A percentile compares a stretch with the other conserved stretches of the same genome.
Conservation (phyloP, 2,888 invertebrate species). For the Netelia melanura region DNA sequence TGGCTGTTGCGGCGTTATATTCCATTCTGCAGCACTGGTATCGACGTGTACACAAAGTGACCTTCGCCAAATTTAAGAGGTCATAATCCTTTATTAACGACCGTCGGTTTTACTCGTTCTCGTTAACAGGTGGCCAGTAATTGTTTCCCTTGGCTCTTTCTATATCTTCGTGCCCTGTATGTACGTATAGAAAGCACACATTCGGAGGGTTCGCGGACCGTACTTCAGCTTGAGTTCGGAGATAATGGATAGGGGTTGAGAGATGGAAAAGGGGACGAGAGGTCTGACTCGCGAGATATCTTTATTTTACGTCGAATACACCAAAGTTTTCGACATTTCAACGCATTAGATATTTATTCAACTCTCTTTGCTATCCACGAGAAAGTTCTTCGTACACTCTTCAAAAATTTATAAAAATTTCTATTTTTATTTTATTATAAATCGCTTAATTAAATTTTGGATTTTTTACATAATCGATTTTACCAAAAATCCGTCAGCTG, state of each 20-base stretch:
- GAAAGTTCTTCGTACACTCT: no score
- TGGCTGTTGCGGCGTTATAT: background rate
- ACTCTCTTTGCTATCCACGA: background rate
- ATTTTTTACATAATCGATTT: no score
- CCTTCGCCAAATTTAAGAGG: slow-evolving; percentile 48
- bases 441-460: no score
- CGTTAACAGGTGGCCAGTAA: slow-evolving; percentile 68
- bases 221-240: slow-evolving; percentile 11
- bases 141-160: slow-evolving; percentile 57
- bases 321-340: no score
- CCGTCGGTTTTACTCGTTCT: slow-evolving; percentile 17
- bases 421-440: no score
- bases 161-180: slow-evolving; percentile 2
- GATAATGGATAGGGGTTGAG: slow-evolving; percentile 13
- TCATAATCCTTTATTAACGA: slow-evolving; percentile 61
- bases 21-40: background rate
- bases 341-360: background rate
- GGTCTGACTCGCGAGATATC: background rate
- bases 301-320: background rate
- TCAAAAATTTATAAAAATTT: no score
- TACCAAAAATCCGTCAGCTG: no score
- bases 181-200: background rate
- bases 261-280: background rate
- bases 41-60: slow-evolving; percentile 54
- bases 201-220: background rate